Evolutionary conservation across 2,113 vertebrate species (phyloP).

Genomic region (Anolis sagrei): DNA sequence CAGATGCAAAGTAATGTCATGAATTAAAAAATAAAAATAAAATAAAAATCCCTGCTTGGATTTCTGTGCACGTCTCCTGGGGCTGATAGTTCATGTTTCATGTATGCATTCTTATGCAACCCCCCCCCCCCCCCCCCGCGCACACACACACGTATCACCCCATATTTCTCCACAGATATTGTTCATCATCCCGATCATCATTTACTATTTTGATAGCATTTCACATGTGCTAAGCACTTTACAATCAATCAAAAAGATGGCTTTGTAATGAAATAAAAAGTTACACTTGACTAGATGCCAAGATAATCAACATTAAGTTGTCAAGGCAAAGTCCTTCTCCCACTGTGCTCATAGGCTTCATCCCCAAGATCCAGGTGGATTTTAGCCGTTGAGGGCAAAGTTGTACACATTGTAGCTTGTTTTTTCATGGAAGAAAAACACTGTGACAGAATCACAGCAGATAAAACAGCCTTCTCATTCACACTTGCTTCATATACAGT

Average conservation of each 20-base stretch:
- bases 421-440: neutral
- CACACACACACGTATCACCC: too few species aligned
- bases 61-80: neutral
- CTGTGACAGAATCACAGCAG: conserved; percentile 3
- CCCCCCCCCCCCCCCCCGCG: neutral
- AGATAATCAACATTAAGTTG: conserved; percentile 1
- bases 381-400: neutral
- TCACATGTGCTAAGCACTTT: conserved; percentile 6
- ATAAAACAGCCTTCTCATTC: neutral
- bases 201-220: neutral
- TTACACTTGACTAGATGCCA: conserved; percentile 1
- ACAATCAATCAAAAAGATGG: neutral
- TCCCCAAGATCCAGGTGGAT: neutral
- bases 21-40: too few species aligned
- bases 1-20: too few species aligned
- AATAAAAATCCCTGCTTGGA: neutral
- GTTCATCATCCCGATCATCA: neutral
- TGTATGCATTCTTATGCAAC: neutral
- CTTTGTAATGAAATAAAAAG: neutral
- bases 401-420: neutral
- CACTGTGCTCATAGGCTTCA: neutral
- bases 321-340: neutral
- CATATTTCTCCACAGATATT: neutral
- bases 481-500: conserved; percentile 14
- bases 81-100: too few species aligned